Evolutionary conservation across 1,140 invertebrate genomes (phyloP), one percentile per base, ranked within the genome.

Genomic region (Rhyacophila brunnea): DNA sequence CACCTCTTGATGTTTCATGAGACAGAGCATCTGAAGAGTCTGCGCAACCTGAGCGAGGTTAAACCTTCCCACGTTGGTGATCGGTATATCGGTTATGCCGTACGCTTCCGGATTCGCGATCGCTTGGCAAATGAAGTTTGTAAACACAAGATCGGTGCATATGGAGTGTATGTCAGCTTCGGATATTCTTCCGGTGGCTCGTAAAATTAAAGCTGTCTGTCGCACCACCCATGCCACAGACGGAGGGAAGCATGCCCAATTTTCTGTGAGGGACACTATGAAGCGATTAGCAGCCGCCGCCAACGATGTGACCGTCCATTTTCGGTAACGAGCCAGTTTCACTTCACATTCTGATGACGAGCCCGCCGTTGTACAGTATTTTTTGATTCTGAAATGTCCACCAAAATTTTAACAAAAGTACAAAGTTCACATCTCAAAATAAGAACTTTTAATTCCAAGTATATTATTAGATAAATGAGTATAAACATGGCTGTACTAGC

Each of bases 101-200:
- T 95, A 90, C 0, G 93, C 89, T 75, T 98, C 96, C 0, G 96
- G 96, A 79, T 97, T 94, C 19, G 96, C 91, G 42, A 99, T 93
- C 0, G 95, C 96, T 6, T 95, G 94, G 70, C 96, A 99, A 57
- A 99, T 93, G 66, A 98, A 98, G 66, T 93, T 85, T 1, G 90
- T 92, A 71, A 98, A 93, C 9, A 99, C 88, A 14, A 99, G 78
- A 71, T 99, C 95, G 0, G 92, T 92, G 70, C 92, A 94, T 66
- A 98, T 87, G 6, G 87, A 84, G 67, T 89, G 81, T 15, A 91
- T 82, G 60, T 90, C 86, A 67, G 86, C 87, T 0, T 87, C 83
- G 1, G 71, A 69, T 20, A 68, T 70, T 42, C 71, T 74, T 60
- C 44, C 7, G 15, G 49, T 51, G 6, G 53, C 36, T 20, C 54